Evolutionary conservation across 1,140 invertebrate genomes (phyloP).

Genomic region (Potamilus streckersoni): DNA sequence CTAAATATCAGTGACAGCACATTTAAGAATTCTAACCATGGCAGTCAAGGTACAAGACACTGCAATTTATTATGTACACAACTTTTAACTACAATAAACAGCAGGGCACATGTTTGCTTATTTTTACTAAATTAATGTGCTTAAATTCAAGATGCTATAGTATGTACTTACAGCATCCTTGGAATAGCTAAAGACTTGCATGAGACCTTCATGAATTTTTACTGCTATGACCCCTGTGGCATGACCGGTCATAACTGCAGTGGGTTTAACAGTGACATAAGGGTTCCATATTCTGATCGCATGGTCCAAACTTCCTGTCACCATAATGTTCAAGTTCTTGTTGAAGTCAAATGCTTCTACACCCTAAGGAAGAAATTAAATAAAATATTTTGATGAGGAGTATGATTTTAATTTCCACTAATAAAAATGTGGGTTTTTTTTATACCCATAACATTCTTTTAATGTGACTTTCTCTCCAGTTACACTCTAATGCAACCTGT

Average conservation of each 20-base stretch:
- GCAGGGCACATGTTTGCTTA: too few relatives aligned
- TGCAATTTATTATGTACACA: too few relatives aligned
- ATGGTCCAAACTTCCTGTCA: conserved; percentile 79
- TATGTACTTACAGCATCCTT: conserved; percentile 63
- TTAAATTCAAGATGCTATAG: not conserved
- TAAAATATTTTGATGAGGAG: not conserved
- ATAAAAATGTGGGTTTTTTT: too few relatives aligned
- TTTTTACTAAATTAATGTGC: too few relatives aligned
- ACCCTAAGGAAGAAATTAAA: conserved; percentile 43
- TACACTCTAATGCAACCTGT: too few relatives aligned
- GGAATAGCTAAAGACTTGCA: conserved; percentile 65
- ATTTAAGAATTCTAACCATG: too few relatives aligned
- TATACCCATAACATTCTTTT: too few relatives aligned
- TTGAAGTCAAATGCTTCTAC: conserved; percentile 66
- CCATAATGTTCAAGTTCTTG: conserved; percentile 62
- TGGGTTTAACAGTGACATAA: conserved; percentile 76
- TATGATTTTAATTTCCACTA: too few relatives aligned
- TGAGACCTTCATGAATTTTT: conserved; percentile 70
- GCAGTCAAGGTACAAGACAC: too few relatives aligned
- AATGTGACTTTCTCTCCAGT: too few relatives aligned
- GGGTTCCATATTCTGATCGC: conserved; percentile 81
- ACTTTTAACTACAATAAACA: too few relatives aligned
- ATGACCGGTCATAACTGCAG: conserved; percentile 76
- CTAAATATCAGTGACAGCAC: too few relatives aligned
- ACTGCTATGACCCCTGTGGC: conserved; percentile 76